phyloP scores from a whole-genome alignment of 1,140 invertebrate genomes.

The Melipona quadrifasciata region DNA sequence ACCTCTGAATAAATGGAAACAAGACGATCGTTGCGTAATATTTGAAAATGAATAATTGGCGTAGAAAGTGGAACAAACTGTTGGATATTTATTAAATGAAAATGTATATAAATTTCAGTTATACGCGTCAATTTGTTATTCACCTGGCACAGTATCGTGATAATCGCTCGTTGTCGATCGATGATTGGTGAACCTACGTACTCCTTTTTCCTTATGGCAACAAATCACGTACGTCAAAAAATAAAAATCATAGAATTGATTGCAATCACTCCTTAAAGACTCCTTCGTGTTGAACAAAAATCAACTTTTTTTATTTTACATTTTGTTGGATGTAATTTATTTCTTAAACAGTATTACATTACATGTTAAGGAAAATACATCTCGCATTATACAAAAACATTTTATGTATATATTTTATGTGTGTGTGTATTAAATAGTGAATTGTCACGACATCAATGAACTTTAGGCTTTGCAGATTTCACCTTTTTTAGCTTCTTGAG shows the following conservation, averaged over 20 bases:
- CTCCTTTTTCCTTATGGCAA: background rate
- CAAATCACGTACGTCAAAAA: background rate
- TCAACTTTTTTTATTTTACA: constrained; percentile 1
- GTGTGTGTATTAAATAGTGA: constrained; percentile 8
- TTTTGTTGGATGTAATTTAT: constrained; percentile 15
- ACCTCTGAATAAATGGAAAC: background rate
- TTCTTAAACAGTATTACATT: constrained; percentile 10
- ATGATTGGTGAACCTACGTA: background rate
- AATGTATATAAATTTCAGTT: background rate
- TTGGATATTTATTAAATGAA: background rate
- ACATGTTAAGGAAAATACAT: background rate
- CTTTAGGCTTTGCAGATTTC: constrained; percentile 88
- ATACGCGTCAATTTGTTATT: background rate
- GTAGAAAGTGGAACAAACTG: background rate
- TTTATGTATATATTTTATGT: constrained; percentile 35
- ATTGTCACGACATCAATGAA: constrained; percentile 74
- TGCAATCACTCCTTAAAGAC: background rate
- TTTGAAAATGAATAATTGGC: background rate
- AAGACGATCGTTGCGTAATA: background rate
- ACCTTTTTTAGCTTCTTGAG: constrained; percentile 92
- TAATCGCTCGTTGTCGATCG: background rate
- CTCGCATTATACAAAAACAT: constrained; percentile 33
- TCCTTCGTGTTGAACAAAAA: background rate
- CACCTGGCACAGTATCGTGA: no score
- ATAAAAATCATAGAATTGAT: background rate